Evolutionary conservation across 2,113 vertebrate species (phyloP).

Genomic region (Pachypanchax playfairii): DNA sequence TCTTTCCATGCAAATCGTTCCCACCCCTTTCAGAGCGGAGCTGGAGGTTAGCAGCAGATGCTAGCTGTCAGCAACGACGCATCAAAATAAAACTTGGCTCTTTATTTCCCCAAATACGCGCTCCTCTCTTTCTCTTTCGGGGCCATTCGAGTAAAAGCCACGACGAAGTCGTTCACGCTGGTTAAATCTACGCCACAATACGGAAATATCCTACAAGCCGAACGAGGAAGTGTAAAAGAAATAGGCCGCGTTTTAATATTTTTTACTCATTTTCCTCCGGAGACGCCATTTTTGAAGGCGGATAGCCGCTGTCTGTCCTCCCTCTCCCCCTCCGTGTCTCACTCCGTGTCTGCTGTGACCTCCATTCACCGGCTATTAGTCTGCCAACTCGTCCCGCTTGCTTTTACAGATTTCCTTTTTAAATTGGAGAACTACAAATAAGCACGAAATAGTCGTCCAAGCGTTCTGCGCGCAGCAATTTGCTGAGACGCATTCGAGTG

Average conservation of each 20-base stretch:
- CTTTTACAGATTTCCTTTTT: constrained; percentile 30
- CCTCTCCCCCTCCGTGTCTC: constrained; percentile 65
- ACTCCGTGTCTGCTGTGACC: constrained; percentile 71
- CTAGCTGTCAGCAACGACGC: constrained; percentile 82
- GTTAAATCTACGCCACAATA: not conserved
- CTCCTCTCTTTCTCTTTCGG: constrained; percentile 18
- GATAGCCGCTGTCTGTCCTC: constrained; percentile 75
- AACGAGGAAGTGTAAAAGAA: constrained; percentile 53
- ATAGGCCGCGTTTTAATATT: constrained; percentile 77
- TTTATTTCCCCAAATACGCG: constrained; percentile 54
- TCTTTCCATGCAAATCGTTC: constrained; percentile 66
- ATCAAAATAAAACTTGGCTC: constrained; percentile 77
- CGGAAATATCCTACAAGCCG: constrained; percentile 4
- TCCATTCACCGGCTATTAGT: constrained; percentile 66
- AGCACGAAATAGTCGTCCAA: constrained; percentile 33
- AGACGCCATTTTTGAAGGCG: constrained; percentile 87
- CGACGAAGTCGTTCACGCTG: constrained; percentile 5
- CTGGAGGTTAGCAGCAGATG: constrained; percentile 70
- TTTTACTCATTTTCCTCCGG: constrained; percentile 81
- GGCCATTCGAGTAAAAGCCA: constrained; percentile 19
- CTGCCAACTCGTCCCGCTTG: constrained; percentile 28
- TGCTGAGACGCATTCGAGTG: constrained; percentile 39
- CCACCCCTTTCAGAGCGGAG: constrained; percentile 58
- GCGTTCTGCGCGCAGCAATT: constrained; percentile 18
- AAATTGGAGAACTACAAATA: constrained; percentile 10